Evolutionary conservation across 2,888 invertebrate genomes (phyloP).

Genomic region (Xiphydria camelus): DNA sequence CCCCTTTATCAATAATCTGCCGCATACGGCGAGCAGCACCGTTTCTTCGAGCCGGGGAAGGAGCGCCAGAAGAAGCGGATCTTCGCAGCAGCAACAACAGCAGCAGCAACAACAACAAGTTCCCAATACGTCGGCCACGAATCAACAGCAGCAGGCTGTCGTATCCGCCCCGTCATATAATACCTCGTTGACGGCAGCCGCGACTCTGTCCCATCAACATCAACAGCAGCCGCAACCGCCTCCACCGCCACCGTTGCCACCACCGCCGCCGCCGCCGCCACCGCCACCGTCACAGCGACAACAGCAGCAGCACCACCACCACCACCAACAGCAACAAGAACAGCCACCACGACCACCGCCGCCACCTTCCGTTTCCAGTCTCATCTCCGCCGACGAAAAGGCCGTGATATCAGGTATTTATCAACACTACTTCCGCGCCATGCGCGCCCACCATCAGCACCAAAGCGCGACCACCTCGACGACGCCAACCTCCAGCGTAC

Average conservation of each 20-base stretch:
- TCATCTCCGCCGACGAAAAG: conserved; percentile 46
- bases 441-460: conserved; percentile 41
- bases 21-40: conserved; percentile 61
- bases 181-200: conserved; percentile 33
- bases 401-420: conserved; percentile 51
- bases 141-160: conserved; percentile 32
- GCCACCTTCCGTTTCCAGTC: conserved; percentile 21
- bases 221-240: conserved; percentile 17
- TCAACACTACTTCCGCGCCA: conserved; percentile 50
- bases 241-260: conserved; percentile 12
- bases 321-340: conserved; percentile 25
- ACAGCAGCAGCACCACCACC: conserved; percentile 16
- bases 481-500: conserved; percentile 24
- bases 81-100: conserved; percentile 30
- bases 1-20: conserved; percentile 83
- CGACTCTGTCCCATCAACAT: conserved; percentile 5
- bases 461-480: conserved; percentile 28
- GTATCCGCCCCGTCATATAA: conserved; percentile 38
- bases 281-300: too few relatives aligned
- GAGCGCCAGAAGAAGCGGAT: conserved; percentile 29
- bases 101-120: conserved; percentile 39
- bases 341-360: conserved; percentile 3
- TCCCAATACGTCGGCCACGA: conserved; percentile 18
- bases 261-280: conserved; percentile 14
- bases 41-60: conserved; percentile 22